Evolutionary conservation across 35 echinoderm and acorn worm genomes (phyloP).

Genomic region (Diadema setosum): DNA sequence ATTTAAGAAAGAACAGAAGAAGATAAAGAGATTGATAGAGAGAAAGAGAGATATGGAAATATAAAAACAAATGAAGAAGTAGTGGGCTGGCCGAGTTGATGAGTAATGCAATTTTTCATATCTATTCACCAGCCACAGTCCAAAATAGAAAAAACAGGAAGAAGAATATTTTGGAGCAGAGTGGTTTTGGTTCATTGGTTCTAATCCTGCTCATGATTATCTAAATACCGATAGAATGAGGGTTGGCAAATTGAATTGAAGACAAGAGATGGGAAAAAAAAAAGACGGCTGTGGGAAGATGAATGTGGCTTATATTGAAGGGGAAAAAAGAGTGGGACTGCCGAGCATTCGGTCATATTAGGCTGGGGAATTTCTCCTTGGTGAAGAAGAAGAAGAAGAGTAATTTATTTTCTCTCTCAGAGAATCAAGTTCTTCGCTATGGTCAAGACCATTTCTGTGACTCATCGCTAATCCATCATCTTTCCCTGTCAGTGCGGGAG

Average conservation of each 20-base stretch:
- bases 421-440: too few relatives aligned
- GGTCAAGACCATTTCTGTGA: too few relatives aligned
- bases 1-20: too few relatives aligned
- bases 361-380: background rate
- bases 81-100: background rate
- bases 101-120: background rate
- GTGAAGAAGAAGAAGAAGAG: too few relatives aligned
- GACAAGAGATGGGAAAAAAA: background rate
- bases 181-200: background rate
- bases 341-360: too few relatives aligned
- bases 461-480: too few relatives aligned
- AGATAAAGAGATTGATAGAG: too few relatives aligned
- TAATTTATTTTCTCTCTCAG: conserved; percentile 4
- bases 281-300: too few relatives aligned
- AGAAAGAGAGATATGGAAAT: background rate
- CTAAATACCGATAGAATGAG: background rate
- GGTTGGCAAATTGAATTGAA: background rate
- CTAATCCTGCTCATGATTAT: background rate
- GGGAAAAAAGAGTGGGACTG: too few relatives aligned
- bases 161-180: background rate
- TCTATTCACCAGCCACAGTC: background rate
- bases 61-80: background rate
- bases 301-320: too few relatives aligned
- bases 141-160: background rate
- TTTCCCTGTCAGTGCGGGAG: too few relatives aligned